These are phyloP conservation scores for Drosophila sp. DNA, from an alignment of 1,140 invertebrate genomes.

Conservation along the genomic window DNA sequence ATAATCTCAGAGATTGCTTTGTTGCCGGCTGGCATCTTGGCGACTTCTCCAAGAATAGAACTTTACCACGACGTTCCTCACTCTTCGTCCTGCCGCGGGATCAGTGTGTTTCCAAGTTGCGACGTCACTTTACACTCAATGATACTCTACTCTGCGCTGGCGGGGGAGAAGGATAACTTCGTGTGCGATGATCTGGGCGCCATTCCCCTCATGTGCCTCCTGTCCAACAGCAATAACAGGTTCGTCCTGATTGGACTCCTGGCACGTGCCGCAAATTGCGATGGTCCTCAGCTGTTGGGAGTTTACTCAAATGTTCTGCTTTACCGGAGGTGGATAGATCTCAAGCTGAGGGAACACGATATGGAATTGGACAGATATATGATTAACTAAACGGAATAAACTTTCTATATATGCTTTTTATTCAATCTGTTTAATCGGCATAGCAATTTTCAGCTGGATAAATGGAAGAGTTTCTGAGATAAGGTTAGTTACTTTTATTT, in stretches of 20 bases:
- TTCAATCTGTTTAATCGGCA: background rate
- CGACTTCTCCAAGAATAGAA: constrained; percentile 39
- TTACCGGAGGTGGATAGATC: constrained; percentile 65
- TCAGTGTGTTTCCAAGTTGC: constrained; percentile 60
- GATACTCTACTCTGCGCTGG: constrained; percentile 58
- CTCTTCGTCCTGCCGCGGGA: constrained; percentile 56
- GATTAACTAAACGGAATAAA: background rate
- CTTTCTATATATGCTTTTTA: background rate
- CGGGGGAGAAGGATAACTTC: constrained; percentile 59
- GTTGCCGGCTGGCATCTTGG: constrained; percentile 55
- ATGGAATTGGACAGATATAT: constrained; percentile 60
- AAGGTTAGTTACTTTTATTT: too few species aligned
- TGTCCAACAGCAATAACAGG: constrained; percentile 44
- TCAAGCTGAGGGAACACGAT: constrained; percentile 55
- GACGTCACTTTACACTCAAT: constrained; percentile 51
- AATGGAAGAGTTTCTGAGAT: too few species aligned
- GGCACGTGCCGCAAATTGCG: constrained; percentile 52
- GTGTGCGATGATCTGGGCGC: constrained; percentile 52
- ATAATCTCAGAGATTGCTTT: constrained; percentile 65
- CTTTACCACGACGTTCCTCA: constrained; percentile 52
- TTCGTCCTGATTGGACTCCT: constrained; percentile 56
- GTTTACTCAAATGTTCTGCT: constrained; percentile 58
- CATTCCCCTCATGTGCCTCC: constrained; percentile 59
- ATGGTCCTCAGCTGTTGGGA: constrained; percentile 56
- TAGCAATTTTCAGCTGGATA: too few species aligned